phyloP scores from a whole-genome alignment of 2,113 vertebrate genomes.

The Marmota flaviventris region DNA sequence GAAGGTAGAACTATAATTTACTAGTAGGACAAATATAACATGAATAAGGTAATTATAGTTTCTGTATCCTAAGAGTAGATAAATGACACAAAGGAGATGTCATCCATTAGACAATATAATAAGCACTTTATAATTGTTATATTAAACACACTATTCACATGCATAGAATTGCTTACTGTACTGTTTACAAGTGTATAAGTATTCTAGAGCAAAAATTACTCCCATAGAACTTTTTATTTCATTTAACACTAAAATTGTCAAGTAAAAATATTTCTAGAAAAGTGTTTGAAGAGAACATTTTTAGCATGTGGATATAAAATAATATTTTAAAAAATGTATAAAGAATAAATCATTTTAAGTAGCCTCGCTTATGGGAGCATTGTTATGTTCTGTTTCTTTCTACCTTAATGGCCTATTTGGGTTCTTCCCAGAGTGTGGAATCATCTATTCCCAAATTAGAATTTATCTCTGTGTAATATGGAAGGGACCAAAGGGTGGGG shows the following conservation, averaged over 20 bases:
- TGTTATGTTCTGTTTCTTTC: not conserved
- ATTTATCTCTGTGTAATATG: not conserved
- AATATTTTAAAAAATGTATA: not conserved
- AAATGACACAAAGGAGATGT: not conserved
- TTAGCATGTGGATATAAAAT: not conserved
- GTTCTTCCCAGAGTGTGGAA: not conserved
- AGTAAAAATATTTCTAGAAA: not conserved
- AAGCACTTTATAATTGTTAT: not conserved
- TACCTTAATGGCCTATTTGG: not conserved
- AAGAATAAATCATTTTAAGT: not conserved
- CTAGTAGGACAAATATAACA: not conserved
- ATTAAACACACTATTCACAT: conserved; percentile 26
- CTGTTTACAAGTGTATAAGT: not conserved
- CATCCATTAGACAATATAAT: not conserved
- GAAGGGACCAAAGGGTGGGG: rapidly evolving
- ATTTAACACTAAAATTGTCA: conserved; percentile 2
- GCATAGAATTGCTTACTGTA: not conserved
- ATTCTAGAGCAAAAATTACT: not conserved
- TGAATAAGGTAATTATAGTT: conserved; percentile 48
- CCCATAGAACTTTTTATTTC: not conserved
- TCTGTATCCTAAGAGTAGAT: not conserved
- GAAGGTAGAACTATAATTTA: conserved; percentile 22
- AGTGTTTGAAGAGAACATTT: not conserved
- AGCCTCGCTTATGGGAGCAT: not conserved
- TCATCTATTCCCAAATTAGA: not conserved